Conservation (phyloP, 2,888 invertebrate species). For the Unio pictorum region DNA sequence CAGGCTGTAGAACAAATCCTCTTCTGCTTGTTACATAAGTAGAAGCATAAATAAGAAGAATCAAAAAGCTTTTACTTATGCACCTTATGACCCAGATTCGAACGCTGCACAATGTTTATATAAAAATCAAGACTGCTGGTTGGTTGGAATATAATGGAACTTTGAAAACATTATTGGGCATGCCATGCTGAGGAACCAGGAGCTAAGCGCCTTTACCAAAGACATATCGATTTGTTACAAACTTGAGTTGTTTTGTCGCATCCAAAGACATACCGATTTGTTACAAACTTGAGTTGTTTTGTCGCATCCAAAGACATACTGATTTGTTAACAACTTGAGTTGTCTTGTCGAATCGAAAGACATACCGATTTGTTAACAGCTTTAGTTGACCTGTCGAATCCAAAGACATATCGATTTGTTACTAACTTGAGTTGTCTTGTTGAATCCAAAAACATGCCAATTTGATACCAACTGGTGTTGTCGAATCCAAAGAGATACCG, state of each 20-base stretch:
- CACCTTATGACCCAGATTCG: background rate
- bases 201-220: background rate
- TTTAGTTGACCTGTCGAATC: background rate
- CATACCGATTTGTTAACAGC: background rate
- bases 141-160: background rate
- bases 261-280: background rate
- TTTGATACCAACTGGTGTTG: background rate
- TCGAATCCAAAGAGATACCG: background rate
- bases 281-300: background rate
- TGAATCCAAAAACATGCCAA: background rate
- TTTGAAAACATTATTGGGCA: no score
- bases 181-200: background rate
- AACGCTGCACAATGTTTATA: background rate
- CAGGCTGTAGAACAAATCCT: no score
- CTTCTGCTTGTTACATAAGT: no score
- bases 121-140: background rate
- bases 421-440: background rate
- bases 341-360: background rate
- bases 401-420: background rate
- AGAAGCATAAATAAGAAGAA: no score
- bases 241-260: background rate
- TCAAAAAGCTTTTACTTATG: no score
- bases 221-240: background rate
- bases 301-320: background rate
- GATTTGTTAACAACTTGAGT: no score